Evolutionary conservation across 2,113 vertebrate species (phyloP).

Genomic region (Pseudorhombus dupliciocellatus): DNA sequence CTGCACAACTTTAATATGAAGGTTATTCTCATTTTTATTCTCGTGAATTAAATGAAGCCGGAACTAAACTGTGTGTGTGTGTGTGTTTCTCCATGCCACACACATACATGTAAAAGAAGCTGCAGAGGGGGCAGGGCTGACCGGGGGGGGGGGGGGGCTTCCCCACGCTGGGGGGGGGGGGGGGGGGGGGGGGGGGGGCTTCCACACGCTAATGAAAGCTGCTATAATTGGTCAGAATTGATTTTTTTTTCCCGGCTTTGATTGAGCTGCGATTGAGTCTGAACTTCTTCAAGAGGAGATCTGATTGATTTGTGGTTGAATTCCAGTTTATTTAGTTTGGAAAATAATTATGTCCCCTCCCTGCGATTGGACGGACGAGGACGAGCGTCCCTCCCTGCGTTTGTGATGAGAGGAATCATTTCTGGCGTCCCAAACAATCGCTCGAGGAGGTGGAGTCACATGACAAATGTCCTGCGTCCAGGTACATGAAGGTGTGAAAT

Average conservation of each 20-base stretch:
- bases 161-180: no score
- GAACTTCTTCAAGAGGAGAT: constrained; percentile 86
- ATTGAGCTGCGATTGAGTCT: constrained; percentile 97
- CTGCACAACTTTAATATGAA: no score
- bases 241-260: constrained; percentile 87
- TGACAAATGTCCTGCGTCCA: constrained; percentile 67
- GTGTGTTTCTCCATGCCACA: no score
- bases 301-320: constrained; percentile 93
- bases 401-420: constrained; percentile 44
- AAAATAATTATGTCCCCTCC: constrained; percentile 91
- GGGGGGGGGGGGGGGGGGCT: neutral
- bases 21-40: no score
- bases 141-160: no score
- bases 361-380: constrained; percentile 77
- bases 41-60: no score
- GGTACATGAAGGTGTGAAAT: constrained; percentile 76
- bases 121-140: no score
- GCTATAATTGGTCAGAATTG: constrained; percentile 92
- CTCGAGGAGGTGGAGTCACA: constrained; percentile 29
- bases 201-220: constrained; percentile 85
- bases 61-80: no score
- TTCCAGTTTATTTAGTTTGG: constrained; percentile 88
- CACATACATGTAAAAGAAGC: no score
- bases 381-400: neutral
- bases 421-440: constrained; percentile 8